These are phyloP conservation scores for Zeuzera pyrina DNA, from an alignment of 2,888 invertebrate species.

Conservation along the genomic window DNA sequence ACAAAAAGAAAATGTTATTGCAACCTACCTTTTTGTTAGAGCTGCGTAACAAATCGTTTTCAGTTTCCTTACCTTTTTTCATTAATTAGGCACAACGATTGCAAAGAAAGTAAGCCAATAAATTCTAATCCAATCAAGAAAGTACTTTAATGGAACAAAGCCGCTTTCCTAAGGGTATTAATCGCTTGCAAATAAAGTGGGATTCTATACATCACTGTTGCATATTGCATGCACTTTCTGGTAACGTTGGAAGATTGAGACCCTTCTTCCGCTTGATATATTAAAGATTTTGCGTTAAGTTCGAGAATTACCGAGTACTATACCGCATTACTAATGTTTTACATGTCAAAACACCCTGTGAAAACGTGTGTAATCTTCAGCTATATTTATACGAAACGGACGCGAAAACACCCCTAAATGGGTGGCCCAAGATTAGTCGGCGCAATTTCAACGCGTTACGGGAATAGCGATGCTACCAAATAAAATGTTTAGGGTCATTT, in stretches of 20 bases:
- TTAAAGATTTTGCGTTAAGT: too few species aligned
- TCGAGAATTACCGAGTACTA: too few species aligned
- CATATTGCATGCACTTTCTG: slow-evolving; percentile 46
- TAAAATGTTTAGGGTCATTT: slow-evolving; percentile 72
- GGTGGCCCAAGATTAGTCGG: slow-evolving; percentile 63
- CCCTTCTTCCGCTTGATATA: too few species aligned
- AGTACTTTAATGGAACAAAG: slow-evolving; percentile 59
- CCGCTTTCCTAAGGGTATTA: slow-evolving; percentile 44
- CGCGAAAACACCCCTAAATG: slow-evolving; percentile 59
- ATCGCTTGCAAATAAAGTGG: slow-evolving; percentile 56
- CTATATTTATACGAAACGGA: slow-evolving; percentile 51
- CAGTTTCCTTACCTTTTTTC: slow-evolving; percentile 16
- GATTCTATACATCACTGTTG: slow-evolving; percentile 33
- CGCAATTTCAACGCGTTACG: slow-evolving; percentile 52
- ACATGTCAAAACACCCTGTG: slow-evolving; percentile 25
- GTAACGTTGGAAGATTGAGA: too few species aligned
- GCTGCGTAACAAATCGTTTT: not conserved
- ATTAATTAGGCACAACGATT: slow-evolving; percentile 30
- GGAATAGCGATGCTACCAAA: slow-evolving; percentile 63
- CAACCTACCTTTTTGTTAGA: not conserved
- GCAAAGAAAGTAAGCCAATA: slow-evolving; percentile 24
- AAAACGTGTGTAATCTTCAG: slow-evolving; percentile 44
- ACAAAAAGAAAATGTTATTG: slow-evolving; percentile 9
- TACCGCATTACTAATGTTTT: slow-evolving; percentile 12
- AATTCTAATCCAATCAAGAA: slow-evolving; percentile 51